Evolutionary conservation across 1,140 invertebrate genomes (phyloP), one percentile per base, ranked within the genome.

Genomic region (Heliconius congener): DNA sequence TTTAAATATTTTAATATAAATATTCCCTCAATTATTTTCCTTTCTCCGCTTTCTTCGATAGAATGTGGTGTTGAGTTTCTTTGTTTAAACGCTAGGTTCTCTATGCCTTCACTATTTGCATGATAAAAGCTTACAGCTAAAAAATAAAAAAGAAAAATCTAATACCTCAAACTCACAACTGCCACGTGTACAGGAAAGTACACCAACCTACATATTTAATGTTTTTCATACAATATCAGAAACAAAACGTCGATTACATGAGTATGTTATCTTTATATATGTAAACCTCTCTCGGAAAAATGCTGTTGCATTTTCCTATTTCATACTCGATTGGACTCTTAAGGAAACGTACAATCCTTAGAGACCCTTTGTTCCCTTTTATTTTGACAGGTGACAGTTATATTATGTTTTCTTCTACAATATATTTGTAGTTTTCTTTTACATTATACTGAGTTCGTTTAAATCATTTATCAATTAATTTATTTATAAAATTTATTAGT

Each of bases 381-480:
- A 66, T 66, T 66, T 66, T 66, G 60, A 66, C 60, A 66, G 60
- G 11, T 66, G 60, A 66, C 60, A 66, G 60, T 11, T 66, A 66
- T 27, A 66, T 66, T 30, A 66, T 66, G 11, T 66, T 66, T 66
- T 66, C 60, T 66, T 66, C 11, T 66, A 13, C 9, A 4, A 11
- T 9, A 66, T 11, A 66, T 66, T 30, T 66, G 23, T 66, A 27
- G 57, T 66, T 66, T 57, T 0, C 18, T 57, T 27, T 66, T 30
- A 66, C 23, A 23, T 9, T 27, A 66, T 23, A 66, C 57, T 66
- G 8, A 66, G 23, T 27, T 27, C 57, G 57, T 66, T 66, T 66
- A 66, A 16, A 66, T 5, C 9, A 27, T 66, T 66, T 66, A 16
- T 66, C 23, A 66, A 13, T 9, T 60, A 9, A 23, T 60, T 60